Percentiles rank a stretch among this genome's conserved stretches.
phyloP scores from a whole-genome alignment of 2,888 invertebrate species.

The Lasioglossum malachurum region DNA sequence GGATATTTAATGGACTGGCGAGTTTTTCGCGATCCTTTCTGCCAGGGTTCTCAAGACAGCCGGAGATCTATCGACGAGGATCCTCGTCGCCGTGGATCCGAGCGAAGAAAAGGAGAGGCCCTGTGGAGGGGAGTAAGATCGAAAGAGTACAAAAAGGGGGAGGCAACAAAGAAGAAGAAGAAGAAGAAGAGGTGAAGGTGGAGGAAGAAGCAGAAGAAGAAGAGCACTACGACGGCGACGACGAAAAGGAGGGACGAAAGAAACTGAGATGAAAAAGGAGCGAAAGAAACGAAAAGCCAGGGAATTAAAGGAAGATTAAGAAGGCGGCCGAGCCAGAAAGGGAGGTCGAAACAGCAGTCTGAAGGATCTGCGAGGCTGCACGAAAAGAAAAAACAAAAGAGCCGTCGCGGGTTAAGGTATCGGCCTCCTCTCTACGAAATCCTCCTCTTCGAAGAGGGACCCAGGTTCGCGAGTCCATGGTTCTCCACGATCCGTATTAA shows the following conservation, averaged over 20 bases:
- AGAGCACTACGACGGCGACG: conserved; percentile 53
- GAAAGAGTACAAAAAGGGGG: conserved; percentile 43
- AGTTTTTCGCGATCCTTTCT: conserved; percentile 55
- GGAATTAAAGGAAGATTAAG: conserved; percentile 83
- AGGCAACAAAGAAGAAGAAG: conserved; percentile 56
- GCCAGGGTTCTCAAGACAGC: conserved; percentile 52
- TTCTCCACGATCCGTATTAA: conserved; percentile 76
- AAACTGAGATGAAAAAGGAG: conserved; percentile 66
- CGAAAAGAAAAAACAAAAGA: conserved; percentile 51
- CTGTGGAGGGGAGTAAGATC: background rate
- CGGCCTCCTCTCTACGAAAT: conserved; percentile 47
- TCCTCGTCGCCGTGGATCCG: conserved; percentile 55
- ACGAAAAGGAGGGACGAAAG: conserved; percentile 74
- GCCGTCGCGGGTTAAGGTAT: conserved; percentile 53
- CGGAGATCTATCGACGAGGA: conserved; percentile 68
- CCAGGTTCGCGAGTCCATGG: conserved; percentile 26
- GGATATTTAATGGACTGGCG: conserved; percentile 35
- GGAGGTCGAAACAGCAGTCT: conserved; percentile 64
- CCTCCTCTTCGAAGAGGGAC: conserved; percentile 31
- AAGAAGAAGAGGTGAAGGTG: conserved; percentile 47
- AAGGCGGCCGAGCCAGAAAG: conserved; percentile 71
- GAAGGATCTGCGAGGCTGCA: conserved; percentile 60
- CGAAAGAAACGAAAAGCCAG: conserved; percentile 68
- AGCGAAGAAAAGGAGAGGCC: conserved; percentile 46
- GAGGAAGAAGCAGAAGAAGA: conserved; percentile 46